These are phyloP conservation scores for Seladonia tumulorum DNA, from an alignment of 2,888 invertebrate genomes.

Conservation along the genomic window DNA sequence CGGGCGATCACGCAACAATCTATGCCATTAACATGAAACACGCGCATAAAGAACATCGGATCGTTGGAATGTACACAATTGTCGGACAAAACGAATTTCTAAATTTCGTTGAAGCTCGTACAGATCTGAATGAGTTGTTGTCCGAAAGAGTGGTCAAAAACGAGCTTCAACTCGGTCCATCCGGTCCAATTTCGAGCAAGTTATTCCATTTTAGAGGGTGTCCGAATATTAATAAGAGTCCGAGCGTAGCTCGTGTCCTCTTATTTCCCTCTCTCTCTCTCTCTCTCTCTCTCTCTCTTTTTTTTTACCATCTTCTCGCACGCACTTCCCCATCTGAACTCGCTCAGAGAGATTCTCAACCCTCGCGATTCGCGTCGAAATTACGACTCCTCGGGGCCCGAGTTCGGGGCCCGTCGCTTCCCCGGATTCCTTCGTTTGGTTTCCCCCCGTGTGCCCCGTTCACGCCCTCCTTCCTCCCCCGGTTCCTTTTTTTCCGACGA, in stretches of 20 bases:
- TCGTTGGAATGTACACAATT: background rate
- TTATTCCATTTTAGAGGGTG: background rate
- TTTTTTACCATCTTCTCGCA: constrained; percentile 7
- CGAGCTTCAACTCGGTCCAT: background rate
- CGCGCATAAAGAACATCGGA: background rate
- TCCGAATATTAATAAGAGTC: constrained; percentile 4
- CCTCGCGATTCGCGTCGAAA: constrained; percentile 62
- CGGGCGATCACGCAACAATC: too few species aligned
- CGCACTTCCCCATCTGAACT: background rate
- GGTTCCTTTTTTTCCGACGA: constrained; percentile 33
- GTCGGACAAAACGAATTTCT: background rate
- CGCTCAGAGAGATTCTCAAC: constrained; percentile 39
- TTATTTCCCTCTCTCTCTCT: constrained; percentile 26
- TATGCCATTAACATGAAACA: background rate
- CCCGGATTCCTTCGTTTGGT: constrained; percentile 50
- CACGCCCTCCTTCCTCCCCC: constrained; percentile 5
- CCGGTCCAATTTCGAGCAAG: background rate
- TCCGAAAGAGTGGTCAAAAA: background rate
- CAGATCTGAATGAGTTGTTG: background rate
- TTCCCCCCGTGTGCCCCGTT: background rate
- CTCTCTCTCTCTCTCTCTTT: constrained; percentile 23
- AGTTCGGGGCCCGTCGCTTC: constrained; percentile 45
- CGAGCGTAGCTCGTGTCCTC: background rate
- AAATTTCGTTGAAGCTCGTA: background rate
- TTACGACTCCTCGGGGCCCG: constrained; percentile 58